Conservation (phyloP, 2,113 vertebrate genomes). For the Geococcyx californianus region DNA sequence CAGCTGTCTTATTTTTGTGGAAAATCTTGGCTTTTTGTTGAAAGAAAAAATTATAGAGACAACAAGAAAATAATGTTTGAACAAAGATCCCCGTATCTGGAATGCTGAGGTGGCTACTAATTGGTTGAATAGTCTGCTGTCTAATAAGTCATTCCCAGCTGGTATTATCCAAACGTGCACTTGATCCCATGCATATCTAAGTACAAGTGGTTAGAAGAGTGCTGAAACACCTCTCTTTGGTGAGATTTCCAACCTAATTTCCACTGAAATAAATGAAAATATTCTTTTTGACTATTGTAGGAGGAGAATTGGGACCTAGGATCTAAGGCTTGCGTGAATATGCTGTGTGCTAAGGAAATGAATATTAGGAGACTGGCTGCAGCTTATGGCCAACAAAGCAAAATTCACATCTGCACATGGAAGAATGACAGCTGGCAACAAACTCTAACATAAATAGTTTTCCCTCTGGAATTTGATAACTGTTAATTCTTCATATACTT, state of each 20-base stretch:
- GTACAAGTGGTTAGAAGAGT: background rate
- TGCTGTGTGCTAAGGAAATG: background rate
- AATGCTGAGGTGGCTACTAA: background rate
- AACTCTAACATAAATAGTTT: conserved; percentile 32
- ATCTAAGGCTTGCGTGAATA: background rate
- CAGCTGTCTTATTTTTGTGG: background rate
- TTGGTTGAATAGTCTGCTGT: background rate
- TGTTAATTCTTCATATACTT: conserved; percentile 74
- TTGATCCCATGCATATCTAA: background rate
- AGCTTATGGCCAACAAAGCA: background rate
- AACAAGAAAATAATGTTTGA: background rate
- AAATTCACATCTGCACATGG: conserved; percentile 31
- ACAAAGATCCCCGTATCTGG: background rate
- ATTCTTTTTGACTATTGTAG: background rate
- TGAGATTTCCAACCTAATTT: background rate
- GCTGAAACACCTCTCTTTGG: background rate
- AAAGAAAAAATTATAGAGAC: background rate
- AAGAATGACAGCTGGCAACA: conserved; percentile 47
- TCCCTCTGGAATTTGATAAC: conserved; percentile 68
- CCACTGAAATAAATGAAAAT: background rate
- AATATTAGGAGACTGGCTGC: background rate
- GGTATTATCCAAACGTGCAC: background rate
- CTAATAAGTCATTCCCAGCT: background rate
- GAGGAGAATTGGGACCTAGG: background rate
- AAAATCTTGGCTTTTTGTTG: conserved; percentile 1